Conservation (phyloP, 2,797 vertebrate genomes). For the Adrianichthys oophorus region DNA sequence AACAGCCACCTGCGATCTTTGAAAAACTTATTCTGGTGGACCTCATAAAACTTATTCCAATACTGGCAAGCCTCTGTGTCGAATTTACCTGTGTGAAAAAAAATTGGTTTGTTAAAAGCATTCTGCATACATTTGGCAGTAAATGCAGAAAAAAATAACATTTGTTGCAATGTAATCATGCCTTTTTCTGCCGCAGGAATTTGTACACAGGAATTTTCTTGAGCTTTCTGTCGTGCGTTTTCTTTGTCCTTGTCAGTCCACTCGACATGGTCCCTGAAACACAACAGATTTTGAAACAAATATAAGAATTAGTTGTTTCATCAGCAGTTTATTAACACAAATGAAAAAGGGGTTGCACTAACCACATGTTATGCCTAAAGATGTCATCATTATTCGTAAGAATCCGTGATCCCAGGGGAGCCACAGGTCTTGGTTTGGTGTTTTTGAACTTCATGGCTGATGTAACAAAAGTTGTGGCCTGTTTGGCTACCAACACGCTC, state of each 20-base stretch:
- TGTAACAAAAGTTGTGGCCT: conserved; percentile 65
- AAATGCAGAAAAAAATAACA: too few species aligned
- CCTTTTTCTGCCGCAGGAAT: conserved; percentile 83
- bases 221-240: conserved; percentile 77
- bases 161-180: conserved; percentile 36
- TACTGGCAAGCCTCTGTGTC: conserved; percentile 84
- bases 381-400: conserved; percentile 81
- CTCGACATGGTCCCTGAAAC: conserved; percentile 88
- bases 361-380: conserved; percentile 82
- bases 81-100: conserved; percentile 79
- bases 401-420: conserved; percentile 87
- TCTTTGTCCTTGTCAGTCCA: conserved; percentile 88
- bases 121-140: too few species aligned
- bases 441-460: conserved; percentile 71
- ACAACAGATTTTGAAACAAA: conserved; percentile 3
- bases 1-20: conserved; percentile 89
- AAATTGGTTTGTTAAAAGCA: neutral
- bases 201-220: conserved; percentile 82
- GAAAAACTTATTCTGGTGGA: conserved; percentile 90
- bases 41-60: conserved; percentile 90
- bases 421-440: conserved; percentile 70
- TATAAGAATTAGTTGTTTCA: neutral
- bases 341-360: conserved; percentile 14
- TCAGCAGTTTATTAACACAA: too few species aligned
- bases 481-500: conserved; percentile 42